Evolutionary conservation across 2,888 invertebrate genomes (phyloP), one percentile per base, ranked within the genome.

Genomic region (Hypomecis punctinalis): DNA sequence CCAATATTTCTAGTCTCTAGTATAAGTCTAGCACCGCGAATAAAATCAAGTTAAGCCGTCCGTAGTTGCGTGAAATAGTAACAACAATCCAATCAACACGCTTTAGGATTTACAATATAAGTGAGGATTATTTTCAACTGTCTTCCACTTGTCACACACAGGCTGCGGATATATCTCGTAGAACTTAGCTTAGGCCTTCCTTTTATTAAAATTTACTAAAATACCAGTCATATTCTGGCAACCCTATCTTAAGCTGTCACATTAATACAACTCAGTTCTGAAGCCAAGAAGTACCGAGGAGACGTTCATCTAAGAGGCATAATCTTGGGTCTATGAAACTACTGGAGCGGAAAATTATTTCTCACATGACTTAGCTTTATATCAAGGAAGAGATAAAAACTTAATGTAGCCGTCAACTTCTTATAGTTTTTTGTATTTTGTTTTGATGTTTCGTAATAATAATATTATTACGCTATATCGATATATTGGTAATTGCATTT

Each of bases 261-360:
- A 39, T 33, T 56, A 56, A 56, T 56, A 56, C 52, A 56, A 8
- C n/a, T 39, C 39, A 40, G 47, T 39, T 56, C n/a, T 33, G n/a
- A 56, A 51, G 43, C 51, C 51, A 51, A 51, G 59, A 59, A 51
- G 59, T 56, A 45, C 13, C 51, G 43, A 56, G 47, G 10, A 13
- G 47, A 47, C 37, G 36, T 52, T 57, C 57, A 51, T 58, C 47
- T 57, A 39, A 64, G 60, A 56, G 37, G 46, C 55, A 55, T 64
- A 60, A 64, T 64, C 64, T 60, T 47, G 48, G 57, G 56, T 61
- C 67, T 61, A 61, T 66, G 61, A 71, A 71, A 69, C 54, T 48
- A 63, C 64, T 63, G 61, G 52, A 37, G 61, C 56, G 63, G 53
- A 69, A 71, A 71, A 69, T 71, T 69, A 66, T 65, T 59, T 66